Base-by-base conservation (phyloP, 2,888 invertebrate genomes). In the Morpho achilles region DNA sequence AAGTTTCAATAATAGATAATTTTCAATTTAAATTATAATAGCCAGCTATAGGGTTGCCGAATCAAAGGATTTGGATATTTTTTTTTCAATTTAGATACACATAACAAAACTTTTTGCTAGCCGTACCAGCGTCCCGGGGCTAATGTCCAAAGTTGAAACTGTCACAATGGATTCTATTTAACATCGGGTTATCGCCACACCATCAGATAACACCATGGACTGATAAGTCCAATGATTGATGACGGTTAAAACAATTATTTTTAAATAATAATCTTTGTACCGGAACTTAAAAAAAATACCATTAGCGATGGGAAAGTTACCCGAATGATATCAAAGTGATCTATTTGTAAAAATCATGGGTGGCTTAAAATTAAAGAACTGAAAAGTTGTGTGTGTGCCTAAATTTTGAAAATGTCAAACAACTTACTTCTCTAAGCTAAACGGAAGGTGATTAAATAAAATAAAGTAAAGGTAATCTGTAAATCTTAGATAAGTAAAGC, bases 161-260 rank as follows among this genome's bases (percentile, higher is more conserved):
- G 88, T 88, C 88, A 86, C 86, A 81, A 80, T 80, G 69, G 61
- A 67, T 84, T 76, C 72, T 79, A 83, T 86, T 84, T 80, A 85
- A 88, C 85, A 82, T 77, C 69, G 67, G 66, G 65, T 71, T 81
- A 81, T 84, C 81, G 72, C 69, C 66, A 62, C 66, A 67, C 66
- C 71, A 80, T 84, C 82, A 75, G 81, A 81, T 81, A 77, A 77
- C 78, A 71, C 69, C 68, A 66, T 65, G 59, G 66, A 49, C 58
- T 63, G 79, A 77, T 79, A 79, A 67, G 68, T 66, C 66, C 70
- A 75, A 82, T 85, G 84, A 86, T 84, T 73, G 85, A 85, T 84
- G 77, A 78, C 72, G 73, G 60, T 59, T 60, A 46, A 61, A 48
- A 59, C 57, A 56, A 64, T 65, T 63, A 59, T 53, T 53, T 65